phyloP scores from a whole-genome alignment of 1,140 invertebrate species.

The Bombus sylvicola region DNA sequence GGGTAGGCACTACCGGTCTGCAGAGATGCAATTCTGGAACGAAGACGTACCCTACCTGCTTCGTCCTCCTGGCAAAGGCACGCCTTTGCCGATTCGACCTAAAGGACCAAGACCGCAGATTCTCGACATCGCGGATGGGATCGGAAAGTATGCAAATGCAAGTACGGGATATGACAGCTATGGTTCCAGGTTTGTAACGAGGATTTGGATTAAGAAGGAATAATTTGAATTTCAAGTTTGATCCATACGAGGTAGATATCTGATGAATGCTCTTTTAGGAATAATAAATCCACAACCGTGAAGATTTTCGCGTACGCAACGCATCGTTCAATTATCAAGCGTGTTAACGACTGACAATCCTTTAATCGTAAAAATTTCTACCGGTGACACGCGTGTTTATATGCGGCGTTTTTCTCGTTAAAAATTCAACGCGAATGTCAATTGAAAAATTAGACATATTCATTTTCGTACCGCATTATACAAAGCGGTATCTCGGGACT shows the following conservation, averaged over 20 bases:
- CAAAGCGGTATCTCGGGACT: not conserved
- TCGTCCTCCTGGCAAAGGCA: slow-evolving; percentile 78
- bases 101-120: slow-evolving; percentile 70
- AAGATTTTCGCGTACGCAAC: not conserved
- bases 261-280: not conserved
- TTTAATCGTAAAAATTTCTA: not conserved
- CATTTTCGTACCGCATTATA: not conserved
- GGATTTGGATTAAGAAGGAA: not conserved
- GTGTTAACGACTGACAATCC: not conserved
- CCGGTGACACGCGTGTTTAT: not conserved
- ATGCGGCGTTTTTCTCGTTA: not conserved
- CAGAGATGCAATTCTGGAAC: slow-evolving; percentile 89
- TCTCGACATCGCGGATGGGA: slow-evolving; percentile 71
- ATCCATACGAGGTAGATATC: no score
- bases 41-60: slow-evolving; percentile 86
- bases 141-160: slow-evolving; percentile 67
- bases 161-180: slow-evolving; percentile 55
- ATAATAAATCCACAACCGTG: not conserved
- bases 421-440: not conserved
- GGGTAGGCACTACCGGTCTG: slow-evolving; percentile 85
- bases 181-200: slow-evolving; percentile 38
- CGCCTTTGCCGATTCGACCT: slow-evolving; percentile 53
- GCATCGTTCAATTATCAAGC: not conserved
- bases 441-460: slow-evolving; percentile 35
- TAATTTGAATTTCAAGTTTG: not conserved